phyloP scores from a whole-genome alignment of 2,888 invertebrate species.

The Dascillus cervinus region DNA sequence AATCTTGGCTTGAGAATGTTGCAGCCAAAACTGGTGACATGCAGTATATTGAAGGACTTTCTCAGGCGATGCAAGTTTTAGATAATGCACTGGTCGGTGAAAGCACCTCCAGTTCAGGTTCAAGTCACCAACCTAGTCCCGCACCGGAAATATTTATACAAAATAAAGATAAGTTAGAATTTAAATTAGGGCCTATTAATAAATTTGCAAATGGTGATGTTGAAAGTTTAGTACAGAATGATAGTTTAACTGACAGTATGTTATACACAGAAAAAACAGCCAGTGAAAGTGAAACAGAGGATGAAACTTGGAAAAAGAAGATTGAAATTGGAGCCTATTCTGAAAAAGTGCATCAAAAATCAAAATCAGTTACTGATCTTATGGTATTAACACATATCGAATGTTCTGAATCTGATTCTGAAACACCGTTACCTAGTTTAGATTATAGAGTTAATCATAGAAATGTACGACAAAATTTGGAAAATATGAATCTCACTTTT shows the following conservation, averaged over 20 bases:
- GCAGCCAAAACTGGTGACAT: conserved; percentile 53
- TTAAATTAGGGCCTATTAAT: conserved; percentile 35
- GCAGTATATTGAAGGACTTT: conserved; percentile 52
- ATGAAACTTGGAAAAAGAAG: conserved; percentile 53
- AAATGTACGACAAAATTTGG: conserved; percentile 39
- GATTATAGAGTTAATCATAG: conserved; percentile 36
- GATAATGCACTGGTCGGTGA: conserved; percentile 56
- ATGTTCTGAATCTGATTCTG: conserved; percentile 52
- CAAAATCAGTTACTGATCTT: conserved; percentile 58
- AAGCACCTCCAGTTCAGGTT: conserved; percentile 53
- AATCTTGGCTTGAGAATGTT: conserved; percentile 55
- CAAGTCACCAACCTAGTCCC: conserved; percentile 48
- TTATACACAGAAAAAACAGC: conserved; percentile 30
- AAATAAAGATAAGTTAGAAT: conserved; percentile 28
- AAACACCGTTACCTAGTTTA: conserved; percentile 41
- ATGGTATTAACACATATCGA: conserved; percentile 62
- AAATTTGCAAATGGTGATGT: conserved; percentile 8
- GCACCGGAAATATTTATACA: conserved; percentile 40
- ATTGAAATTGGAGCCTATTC: conserved; percentile 53
- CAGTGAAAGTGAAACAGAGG: conserved; percentile 55
- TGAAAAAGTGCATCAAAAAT: conserved; percentile 58
- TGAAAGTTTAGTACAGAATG: conserved; percentile 18
- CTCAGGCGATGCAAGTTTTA: conserved; percentile 56
- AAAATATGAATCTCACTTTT: conserved; percentile 36
- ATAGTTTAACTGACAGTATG: conserved; percentile 29